phyloP scores from a whole-genome alignment of 1,140 invertebrate genomes.

The Drosophila kohkoa region DNA sequence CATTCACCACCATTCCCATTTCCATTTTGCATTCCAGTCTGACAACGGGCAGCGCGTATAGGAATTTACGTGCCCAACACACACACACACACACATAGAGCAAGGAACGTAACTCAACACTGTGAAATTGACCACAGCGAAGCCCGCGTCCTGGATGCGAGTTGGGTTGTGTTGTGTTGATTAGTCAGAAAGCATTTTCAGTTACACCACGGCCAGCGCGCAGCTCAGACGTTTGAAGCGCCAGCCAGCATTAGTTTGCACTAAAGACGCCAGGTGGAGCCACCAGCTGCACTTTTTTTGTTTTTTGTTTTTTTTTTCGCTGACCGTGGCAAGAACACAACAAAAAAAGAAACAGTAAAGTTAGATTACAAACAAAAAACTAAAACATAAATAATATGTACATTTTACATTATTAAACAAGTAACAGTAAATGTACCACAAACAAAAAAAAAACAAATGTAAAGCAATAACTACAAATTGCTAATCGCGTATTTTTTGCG shows the following conservation, averaged over 20 bases:
- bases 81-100: slow-evolving; percentile 3
- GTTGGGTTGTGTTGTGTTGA: slow-evolving; percentile 12
- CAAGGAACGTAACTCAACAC: neutral
- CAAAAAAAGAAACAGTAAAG: slow-evolving; percentile 11
- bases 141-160: slow-evolving; percentile 37
- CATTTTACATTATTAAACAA: too few species aligned
- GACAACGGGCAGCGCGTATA: slow-evolving; percentile 11
- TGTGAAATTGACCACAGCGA: slow-evolving; percentile 5
- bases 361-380: slow-evolving; percentile 12
- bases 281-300: slow-evolving; percentile 27
- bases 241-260: neutral
- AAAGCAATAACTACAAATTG: slow-evolving; percentile 29
- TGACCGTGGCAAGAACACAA: slow-evolving; percentile 19
- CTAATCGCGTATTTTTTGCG: slow-evolving; percentile 22
- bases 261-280: slow-evolving; percentile 11
- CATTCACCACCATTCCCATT: neutral
- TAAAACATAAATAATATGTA: slow-evolving; percentile 18
- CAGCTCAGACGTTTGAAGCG: slow-evolving; percentile 49
- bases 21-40: slow-evolving; percentile 22
- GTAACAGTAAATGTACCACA: too few species aligned
- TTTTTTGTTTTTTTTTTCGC: neutral
- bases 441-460: slow-evolving; percentile 17
- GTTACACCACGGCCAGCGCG: slow-evolving; percentile 69
- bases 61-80: slow-evolving; percentile 40
- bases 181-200: slow-evolving; percentile 46